Base-by-base conservation (phyloP, 2,888 invertebrate genomes). In the Ophonus ardosiacus region DNA sequence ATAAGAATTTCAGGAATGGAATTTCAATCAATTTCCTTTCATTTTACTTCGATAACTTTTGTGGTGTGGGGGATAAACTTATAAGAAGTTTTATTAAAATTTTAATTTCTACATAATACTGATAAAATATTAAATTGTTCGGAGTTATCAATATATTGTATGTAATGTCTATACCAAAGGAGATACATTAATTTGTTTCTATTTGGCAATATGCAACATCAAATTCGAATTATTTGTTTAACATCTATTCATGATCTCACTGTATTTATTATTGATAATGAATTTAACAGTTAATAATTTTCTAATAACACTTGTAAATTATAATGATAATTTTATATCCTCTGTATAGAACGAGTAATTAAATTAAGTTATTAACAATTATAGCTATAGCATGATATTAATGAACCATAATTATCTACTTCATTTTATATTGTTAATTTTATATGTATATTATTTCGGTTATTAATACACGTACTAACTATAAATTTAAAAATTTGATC, bases 11-110 rank as follows among this genome's bases (percentile, higher is more conserved):
- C n/a, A 7, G 10, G 24, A 4, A 5, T 31, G 68, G 68, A 68
- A 68, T 68, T 68, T 68, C 68, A 68, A 68, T 68, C 68, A 68
- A 68, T 68, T 68, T 31, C 38, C 38, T 13, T 63, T 38, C n/a
- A 31, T 51, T 31, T 78, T 76, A 10, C 74, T 21, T 38, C 21
- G 18, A 8, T 1, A 63, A 63, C 63, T 63, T 63, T 18, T 63
- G 24, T 63, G 10, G 63, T 24, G 5, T 63, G 31, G 5, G 31
- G 43, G 43, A 51, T 51, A 10, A 51, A 51, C 43, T 51, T 13
- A 51, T 51, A 13, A 1, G 10, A 51, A 13, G 10, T 51, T 51
- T 51, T 51, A 51, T 51, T 51, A 51, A 51, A 51, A 51, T 51
- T 51, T 51, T 51, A 51, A 51, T 51, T 51, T 13, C 43, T 51